Evolutionary conservation across 2,113 vertebrate species (phyloP).

Genomic region (Pica pica): DNA sequence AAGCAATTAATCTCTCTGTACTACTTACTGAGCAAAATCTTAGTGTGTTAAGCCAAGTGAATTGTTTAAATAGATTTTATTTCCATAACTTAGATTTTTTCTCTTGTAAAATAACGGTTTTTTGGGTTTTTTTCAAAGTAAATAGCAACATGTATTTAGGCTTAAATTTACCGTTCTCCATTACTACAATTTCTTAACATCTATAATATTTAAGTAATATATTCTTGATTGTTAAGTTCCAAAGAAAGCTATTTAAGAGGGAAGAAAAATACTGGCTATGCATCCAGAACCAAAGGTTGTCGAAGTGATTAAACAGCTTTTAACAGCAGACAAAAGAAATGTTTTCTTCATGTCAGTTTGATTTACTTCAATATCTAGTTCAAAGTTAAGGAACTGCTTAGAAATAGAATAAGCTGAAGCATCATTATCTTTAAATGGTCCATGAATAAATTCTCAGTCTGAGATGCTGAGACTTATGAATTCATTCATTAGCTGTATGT

Average conservation of each 20-base stretch:
- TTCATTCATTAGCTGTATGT: constrained; percentile 9
- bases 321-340: background rate
- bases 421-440: background rate
- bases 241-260: background rate
- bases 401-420: background rate
- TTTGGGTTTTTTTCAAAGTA: background rate
- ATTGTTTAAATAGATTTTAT: background rate
- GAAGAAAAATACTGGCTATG: background rate
- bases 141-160: background rate
- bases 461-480: background rate
- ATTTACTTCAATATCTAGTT: background rate
- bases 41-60: background rate
- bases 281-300: background rate
- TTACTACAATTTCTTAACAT: background rate
- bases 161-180: background rate
- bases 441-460: background rate
- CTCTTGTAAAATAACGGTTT: background rate
- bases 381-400: background rate
- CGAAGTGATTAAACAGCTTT: background rate
- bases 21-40: background rate
- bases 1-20: background rate
- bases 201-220: background rate
- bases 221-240: background rate
- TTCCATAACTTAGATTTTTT: background rate
- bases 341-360: background rate